These are phyloP conservation scores for Cinclus mexicanus DNA, from an alignment of 2,113 vertebrate genomes.

Conservation along the genomic window DNA sequence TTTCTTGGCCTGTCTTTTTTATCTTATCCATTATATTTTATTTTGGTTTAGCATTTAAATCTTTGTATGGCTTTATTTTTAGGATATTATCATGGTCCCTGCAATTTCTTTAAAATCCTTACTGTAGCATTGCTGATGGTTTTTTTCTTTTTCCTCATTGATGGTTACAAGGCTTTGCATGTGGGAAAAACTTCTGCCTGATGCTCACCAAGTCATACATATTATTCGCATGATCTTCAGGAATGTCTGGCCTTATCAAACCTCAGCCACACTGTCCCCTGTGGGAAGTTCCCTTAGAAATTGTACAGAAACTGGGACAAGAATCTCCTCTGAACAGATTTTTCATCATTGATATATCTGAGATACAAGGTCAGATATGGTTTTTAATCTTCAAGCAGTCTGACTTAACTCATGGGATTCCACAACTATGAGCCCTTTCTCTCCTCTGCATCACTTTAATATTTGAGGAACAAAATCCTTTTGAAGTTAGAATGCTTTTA, in stretches of 20 bases:
- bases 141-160: background rate
- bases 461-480: background rate
- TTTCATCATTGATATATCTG: background rate
- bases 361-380: background rate
- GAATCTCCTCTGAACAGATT: background rate
- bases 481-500: conserved; percentile 25
- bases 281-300: conserved; percentile 7
- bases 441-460: background rate
- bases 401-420: background rate
- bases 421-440: background rate
- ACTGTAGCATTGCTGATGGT: background rate
- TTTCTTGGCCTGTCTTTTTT: background rate
- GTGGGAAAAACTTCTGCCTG: background rate
- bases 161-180: background rate
- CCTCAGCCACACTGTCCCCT: background rate
- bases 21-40: background rate
- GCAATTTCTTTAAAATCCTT: background rate
- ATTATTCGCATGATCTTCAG: background rate
- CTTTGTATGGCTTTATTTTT: background rate
- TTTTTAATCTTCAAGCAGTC: background rate
- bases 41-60: background rate
- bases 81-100: background rate
- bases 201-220: background rate
- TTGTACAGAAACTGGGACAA: background rate
- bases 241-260: background rate